Conservation (phyloP, 1,140 invertebrate genomes). For the Halyomorpha halys region DNA sequence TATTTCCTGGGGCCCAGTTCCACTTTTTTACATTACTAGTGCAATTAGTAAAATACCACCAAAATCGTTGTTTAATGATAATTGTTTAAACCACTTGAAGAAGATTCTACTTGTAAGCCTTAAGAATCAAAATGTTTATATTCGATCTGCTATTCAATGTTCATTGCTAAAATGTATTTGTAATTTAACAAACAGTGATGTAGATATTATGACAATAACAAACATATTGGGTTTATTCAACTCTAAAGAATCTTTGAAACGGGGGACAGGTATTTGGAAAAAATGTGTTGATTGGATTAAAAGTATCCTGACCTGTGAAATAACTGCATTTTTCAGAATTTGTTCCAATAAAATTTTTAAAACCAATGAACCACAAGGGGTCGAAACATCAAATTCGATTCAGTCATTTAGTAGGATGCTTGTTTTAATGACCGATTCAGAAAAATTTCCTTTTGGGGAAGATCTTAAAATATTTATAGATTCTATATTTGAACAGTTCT, state of each 20-base stretch:
- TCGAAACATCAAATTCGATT: slow-evolving; percentile 2
- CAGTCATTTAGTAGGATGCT: background rate
- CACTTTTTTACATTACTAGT: slow-evolving; percentile 23
- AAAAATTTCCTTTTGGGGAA: background rate
- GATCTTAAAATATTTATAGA: background rate
- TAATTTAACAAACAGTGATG: slow-evolving; percentile 22
- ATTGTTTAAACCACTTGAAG: slow-evolving; percentile 22
- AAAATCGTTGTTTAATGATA: slow-evolving; percentile 11
- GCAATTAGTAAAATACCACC: background rate
- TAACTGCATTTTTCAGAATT: background rate
- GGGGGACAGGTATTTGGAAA: slow-evolving; percentile 28
- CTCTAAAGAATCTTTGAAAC: slow-evolving; percentile 28
- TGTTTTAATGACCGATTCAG: slow-evolving; percentile 10
- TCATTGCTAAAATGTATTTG: slow-evolving; percentile 26
- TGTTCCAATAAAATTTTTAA: slow-evolving; percentile 3
- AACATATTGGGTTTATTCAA: slow-evolving; percentile 26
- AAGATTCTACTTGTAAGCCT: slow-evolving; percentile 29
- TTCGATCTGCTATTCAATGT: slow-evolving; percentile 32
- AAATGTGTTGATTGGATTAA: slow-evolving; percentile 26
- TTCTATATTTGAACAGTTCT: slow-evolving; percentile 1
- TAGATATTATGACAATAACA: slow-evolving; percentile 16
- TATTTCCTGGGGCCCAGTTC: slow-evolving; percentile 25
- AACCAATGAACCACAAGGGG: no score
- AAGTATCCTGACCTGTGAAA: slow-evolving; percentile 4
- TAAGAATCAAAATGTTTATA: slow-evolving; percentile 30